These are phyloP conservation scores for Artibeus lituratus DNA, from an alignment of 2,797 vertebrate genomes.

Conservation along the genomic window DNA sequence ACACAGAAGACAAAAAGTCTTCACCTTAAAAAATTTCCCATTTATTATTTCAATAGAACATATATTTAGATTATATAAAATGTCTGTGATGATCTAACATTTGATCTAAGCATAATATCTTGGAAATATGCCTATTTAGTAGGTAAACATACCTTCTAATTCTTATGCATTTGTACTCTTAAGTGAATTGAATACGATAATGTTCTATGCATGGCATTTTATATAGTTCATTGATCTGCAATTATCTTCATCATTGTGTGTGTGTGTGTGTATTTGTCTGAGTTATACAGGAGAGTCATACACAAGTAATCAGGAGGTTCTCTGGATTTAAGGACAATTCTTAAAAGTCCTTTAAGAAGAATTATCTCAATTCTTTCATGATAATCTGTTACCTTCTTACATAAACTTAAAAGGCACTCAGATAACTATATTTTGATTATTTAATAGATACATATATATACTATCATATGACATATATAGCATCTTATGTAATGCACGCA, in stretches of 20 bases:
- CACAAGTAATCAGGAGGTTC: not conserved
- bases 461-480: not conserved
- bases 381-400: not conserved
- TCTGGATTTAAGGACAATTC: not conserved
- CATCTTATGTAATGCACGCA: too few relatives aligned
- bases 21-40: not conserved
- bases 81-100: not conserved
- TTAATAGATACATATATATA: not conserved
- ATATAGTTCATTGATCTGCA: not conserved
- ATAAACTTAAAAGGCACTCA: not conserved
- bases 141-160: not conserved
- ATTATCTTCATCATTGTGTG: not conserved
- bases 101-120: not conserved
- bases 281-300: not conserved
- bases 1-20: not conserved
- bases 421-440: not conserved
- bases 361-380: not conserved
- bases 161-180: not conserved
- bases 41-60: not conserved
- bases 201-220: not conserved
- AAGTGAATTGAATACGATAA: not conserved
- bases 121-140: not conserved
- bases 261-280: not conserved
- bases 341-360: not conserved
- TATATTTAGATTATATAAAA: not conserved